phyloP scores from a whole-genome alignment of 2,888 invertebrate species.

The Drosophila buzzatii region DNA sequence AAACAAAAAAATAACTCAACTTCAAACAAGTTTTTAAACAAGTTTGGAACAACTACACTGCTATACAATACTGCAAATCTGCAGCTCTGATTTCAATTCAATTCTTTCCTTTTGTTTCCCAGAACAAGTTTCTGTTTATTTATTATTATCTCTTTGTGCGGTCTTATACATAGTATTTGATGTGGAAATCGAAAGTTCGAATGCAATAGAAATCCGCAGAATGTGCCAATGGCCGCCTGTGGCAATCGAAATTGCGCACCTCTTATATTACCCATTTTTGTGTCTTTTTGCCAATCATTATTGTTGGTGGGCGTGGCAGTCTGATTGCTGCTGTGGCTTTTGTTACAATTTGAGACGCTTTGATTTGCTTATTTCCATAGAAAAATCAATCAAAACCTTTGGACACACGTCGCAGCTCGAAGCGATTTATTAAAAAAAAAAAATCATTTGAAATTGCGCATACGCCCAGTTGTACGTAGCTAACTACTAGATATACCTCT shows the following conservation, averaged over 20 bases:
- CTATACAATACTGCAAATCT: slow-evolving; percentile 35
- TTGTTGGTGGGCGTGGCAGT: slow-evolving; percentile 49
- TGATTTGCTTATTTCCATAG: slow-evolving; percentile 38
- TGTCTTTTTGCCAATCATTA: slow-evolving; percentile 51
- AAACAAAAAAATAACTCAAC: not conserved
- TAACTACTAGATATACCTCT: not conserved
- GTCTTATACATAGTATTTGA: slow-evolving; percentile 11
- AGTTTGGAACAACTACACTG: slow-evolving; percentile 19
- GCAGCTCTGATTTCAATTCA: slow-evolving; percentile 30
- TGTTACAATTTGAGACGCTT: slow-evolving; percentile 34
- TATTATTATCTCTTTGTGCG: not conserved
- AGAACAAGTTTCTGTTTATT: slow-evolving; percentile 47
- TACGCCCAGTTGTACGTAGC: slow-evolving; percentile 44
- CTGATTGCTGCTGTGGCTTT: slow-evolving; percentile 18
- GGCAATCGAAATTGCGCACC: slow-evolving; percentile 46
- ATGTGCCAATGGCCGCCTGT: slow-evolving; percentile 35
- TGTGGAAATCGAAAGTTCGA: slow-evolving; percentile 67
- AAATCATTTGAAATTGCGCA: slow-evolving; percentile 40
- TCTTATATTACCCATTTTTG: not conserved
- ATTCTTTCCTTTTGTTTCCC: slow-evolving; percentile 19
- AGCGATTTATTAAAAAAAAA: slow-evolving; percentile 2
- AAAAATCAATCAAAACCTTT: slow-evolving; percentile 56
- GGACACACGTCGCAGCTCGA: slow-evolving; percentile 16
- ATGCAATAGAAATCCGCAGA: slow-evolving; percentile 38
- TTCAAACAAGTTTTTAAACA: slow-evolving; percentile 2